These are phyloP conservation scores for Leptinotarsa rubiginosa DNA, from an alignment of 2,888 invertebrate genomes.

Conservation along the genomic window DNA sequence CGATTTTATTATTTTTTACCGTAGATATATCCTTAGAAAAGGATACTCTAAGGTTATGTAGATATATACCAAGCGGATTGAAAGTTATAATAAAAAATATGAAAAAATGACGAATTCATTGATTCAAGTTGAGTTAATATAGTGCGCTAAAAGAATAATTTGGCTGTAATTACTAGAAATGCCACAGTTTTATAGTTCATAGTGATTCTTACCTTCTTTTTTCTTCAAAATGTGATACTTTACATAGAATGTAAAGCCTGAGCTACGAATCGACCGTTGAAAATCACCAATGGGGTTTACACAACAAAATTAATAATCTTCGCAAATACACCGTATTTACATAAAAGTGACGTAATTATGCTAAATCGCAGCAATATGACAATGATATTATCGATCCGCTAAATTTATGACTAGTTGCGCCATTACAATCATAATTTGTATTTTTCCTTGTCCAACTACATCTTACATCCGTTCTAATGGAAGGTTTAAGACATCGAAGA, in stretches of 20 bases:
- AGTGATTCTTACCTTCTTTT: no score
- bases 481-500: constrained; percentile 10
- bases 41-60: no score
- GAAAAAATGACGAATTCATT: no score
- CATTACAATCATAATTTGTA: constrained; percentile 26
- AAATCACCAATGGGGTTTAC: not conserved
- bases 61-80: no score
- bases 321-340: constrained; percentile 1
- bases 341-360: constrained; percentile 24
- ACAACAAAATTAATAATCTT: constrained; percentile 7
- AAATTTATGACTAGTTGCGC: constrained; percentile 18
- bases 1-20: no score
- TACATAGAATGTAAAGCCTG: not conserved
- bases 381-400: constrained; percentile 20
- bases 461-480: constrained; percentile 23
- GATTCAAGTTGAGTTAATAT: no score
- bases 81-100: no score
- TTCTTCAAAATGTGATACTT: no score
- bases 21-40: no score
- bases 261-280: not conserved
- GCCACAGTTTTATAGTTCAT: no score
- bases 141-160: no score
- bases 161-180: no score
- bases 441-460: constrained; percentile 20
- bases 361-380: constrained; percentile 15